Base-by-base conservation (phyloP, 2,113 vertebrate genomes). In the Heterochromis multidens region DNA sequence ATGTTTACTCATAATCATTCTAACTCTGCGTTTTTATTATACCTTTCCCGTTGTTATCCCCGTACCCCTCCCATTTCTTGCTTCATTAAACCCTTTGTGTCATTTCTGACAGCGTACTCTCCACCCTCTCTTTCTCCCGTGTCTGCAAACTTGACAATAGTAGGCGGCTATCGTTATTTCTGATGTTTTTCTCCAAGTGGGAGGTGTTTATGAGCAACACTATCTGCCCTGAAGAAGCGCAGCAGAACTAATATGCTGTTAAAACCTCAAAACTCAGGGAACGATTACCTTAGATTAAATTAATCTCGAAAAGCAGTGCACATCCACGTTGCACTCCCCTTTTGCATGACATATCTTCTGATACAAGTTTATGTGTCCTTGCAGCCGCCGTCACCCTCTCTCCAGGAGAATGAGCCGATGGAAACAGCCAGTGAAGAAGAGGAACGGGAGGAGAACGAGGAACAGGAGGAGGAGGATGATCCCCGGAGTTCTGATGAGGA, bases 401-500 rank as follows among this genome's bases (percentile, higher is more conserved):
- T 29, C 23, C 80, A 89, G 92, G 88, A 92, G 37, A 87, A 88
- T 12, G 93, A 90, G 57, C 86, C 81, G 0, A 86, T 92, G 89
- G 89, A 93, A 78, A 62, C 79, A 77, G 78, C 61, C 77, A 46
- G 46, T 13, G 89, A 92, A 54, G 84, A 86, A 8, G 87, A 87
- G 62, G 85, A 92, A 40, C 77, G 46, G 49, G 54, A 83, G 35
- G 65, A 65, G 43, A 52, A 85, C 6, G 91, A 89, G 29, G 87
- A 89, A 40, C 77, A 81, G 7, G 83, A 86, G 57, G 77, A 92
- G 27, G 83, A 87, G 11, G 80, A 81, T 1, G 82, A 86, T 91
- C 83, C 82, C 83, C 79, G 56, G 88, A 90, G 90, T 88, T 93
- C 87, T 77, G 89, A 84, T 79, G 90, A 89, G 82, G 91, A 91